Evolutionary conservation across 2,797 vertebrate genomes (phyloP).

Genomic region (Gymnopithys bicolor): DNA sequence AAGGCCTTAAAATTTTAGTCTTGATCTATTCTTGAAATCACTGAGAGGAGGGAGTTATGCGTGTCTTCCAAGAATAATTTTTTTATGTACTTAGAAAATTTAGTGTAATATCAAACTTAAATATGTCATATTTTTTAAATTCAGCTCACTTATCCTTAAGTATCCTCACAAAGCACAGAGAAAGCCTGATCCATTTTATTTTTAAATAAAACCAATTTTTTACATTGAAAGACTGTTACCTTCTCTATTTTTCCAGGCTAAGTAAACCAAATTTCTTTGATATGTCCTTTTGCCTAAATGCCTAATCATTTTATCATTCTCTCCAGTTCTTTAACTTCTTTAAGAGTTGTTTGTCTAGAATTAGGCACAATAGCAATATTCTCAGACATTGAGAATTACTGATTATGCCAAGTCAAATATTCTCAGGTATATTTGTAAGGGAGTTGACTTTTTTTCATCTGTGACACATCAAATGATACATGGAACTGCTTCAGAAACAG

Average conservation of each 20-base stretch:
- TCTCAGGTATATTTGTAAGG: neutral
- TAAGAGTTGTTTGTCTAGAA: neutral
- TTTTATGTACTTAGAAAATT: neutral
- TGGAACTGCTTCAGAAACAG: neutral
- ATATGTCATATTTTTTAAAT: neutral
- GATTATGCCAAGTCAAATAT: neutral
- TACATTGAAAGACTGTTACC: neutral
- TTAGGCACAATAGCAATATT: neutral
- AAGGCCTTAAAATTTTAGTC: neutral
- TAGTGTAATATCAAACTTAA: neutral
- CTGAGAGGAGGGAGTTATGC: neutral
- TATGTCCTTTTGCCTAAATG: neutral
- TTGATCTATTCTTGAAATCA: neutral
- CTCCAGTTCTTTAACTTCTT: neutral
- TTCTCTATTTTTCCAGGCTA: neutral
- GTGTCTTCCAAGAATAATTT: neutral
- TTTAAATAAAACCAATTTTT: neutral
- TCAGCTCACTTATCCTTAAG: neutral
- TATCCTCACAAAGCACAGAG: neutral
- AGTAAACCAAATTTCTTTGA: neutral
- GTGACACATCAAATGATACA: neutral
- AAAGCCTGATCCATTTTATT: neutral
- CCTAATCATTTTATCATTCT: neutral
- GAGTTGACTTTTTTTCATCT: neutral
- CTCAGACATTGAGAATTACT: neutral